A percentile compares a stretch with the other conserved stretches of the same genome.
Evolutionary conservation across 2,797 vertebrate genomes (phyloP).

Genomic region (Neosalanx taihuensis): DNA sequence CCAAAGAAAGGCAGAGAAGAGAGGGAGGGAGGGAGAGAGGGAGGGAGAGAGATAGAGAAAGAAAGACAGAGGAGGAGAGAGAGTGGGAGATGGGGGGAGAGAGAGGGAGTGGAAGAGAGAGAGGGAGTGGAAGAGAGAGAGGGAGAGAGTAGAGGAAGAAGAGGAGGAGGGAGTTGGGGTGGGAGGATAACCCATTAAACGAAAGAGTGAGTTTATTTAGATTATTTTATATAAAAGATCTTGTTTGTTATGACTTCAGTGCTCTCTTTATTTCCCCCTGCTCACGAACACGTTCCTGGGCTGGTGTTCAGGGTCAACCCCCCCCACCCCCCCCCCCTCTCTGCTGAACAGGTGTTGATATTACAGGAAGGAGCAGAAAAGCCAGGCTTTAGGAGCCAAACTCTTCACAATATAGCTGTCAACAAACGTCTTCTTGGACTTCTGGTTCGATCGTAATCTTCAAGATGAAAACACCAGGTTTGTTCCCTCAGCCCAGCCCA

Average conservation of each 20-base stretch:
- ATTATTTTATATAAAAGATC: slow-evolving; percentile 11
- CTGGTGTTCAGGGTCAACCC: background rate
- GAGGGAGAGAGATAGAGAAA: background rate
- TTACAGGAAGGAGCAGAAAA: background rate
- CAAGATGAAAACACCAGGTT: too few relatives aligned
- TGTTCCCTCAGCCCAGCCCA: too few relatives aligned
- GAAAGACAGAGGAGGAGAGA: slow-evolving; percentile 19
- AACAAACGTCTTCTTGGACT: background rate
- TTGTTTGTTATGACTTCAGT: slow-evolving; percentile 23
- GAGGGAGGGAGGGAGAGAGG: background rate
- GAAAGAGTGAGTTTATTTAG: slow-evolving; percentile 32
- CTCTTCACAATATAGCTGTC: background rate
- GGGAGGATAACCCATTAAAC: slow-evolving; percentile 27
- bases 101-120: too few relatives aligned
- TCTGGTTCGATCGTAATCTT: background rate
- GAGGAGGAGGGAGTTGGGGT: background rate
- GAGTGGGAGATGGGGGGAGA: slow-evolving; percentile 35
- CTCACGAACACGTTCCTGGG: background rate
- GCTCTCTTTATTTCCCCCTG: slow-evolving; percentile 16
- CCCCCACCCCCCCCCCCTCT: slow-evolving; percentile 19
- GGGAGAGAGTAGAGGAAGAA: slow-evolving; percentile 13
- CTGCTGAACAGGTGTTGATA: slow-evolving; percentile 32
- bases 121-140: slow-evolving; percentile 9
- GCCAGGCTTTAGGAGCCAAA: background rate
- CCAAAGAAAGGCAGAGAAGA: slow-evolving; percentile 51